These are phyloP conservation scores for Syritta pipiens DNA, from an alignment of 2,888 invertebrate species.

Conservation along the genomic window DNA sequence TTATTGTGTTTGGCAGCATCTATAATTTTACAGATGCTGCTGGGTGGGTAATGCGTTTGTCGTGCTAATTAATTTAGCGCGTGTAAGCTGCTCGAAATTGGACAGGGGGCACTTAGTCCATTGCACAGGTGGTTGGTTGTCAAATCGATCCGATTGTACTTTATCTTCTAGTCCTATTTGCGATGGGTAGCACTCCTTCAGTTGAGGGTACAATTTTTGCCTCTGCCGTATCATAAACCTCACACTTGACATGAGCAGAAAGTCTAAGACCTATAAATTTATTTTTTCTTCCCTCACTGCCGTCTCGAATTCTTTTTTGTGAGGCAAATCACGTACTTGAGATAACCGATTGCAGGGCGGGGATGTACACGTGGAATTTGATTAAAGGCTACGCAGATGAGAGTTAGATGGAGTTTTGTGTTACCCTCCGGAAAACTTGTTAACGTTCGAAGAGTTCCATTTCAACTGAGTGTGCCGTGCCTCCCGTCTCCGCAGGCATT, in stretches of 20 bases:
- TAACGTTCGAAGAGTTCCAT: conserved; percentile 54
- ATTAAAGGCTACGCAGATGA: conserved; percentile 55
- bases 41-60: background rate
- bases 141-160: too few relatives aligned
- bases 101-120: too few relatives aligned
- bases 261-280: conserved; percentile 1
- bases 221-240: conserved; percentile 57
- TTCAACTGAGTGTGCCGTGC: conserved; percentile 10
- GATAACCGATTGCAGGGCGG: conserved; percentile 54
- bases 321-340: conserved; percentile 63
- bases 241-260: conserved; percentile 46
- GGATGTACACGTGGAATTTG: conserved; percentile 60
- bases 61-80: too few relatives aligned
- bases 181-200: too few relatives aligned
- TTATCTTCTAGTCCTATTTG: too few relatives aligned
- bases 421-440: conserved; percentile 33
- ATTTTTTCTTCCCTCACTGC: too few relatives aligned
- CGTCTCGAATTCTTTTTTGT: conserved; percentile 33
- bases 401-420: conserved; percentile 45
- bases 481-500: conserved; percentile 36
- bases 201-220: conserved; percentile 51
- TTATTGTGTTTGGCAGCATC: background rate
- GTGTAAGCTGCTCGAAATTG: too few relatives aligned
- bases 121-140: too few relatives aligned
- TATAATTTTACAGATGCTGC: background rate